phyloP scores from a whole-genome alignment of 2,113 vertebrate genomes.

The Gnathonemus echidnorhynchus region DNA sequence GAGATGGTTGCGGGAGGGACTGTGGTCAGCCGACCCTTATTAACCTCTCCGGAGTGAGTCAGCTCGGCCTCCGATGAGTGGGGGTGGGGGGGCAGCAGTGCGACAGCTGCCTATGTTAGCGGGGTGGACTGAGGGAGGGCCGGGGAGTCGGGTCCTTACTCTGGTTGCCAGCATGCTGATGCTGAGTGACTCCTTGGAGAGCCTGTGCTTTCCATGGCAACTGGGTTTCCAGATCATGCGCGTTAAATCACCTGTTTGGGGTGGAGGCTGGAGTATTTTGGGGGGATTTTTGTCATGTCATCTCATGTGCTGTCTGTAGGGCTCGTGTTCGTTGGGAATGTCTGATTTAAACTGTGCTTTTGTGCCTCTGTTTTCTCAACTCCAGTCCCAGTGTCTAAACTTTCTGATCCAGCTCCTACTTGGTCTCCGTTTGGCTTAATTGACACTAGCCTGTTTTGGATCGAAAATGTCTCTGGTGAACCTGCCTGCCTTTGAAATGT shows the following conservation, averaged over 20 bases:
- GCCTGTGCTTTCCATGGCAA: neutral
- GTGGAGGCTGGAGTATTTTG: neutral
- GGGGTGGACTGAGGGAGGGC: neutral
- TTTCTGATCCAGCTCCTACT: neutral
- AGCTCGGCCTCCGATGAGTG: neutral
- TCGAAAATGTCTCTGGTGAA: neutral
- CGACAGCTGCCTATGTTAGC: neutral
- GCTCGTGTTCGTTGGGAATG: neutral
- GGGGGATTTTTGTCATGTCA: neutral
- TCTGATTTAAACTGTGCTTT: neutral
- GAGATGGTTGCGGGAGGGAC: neutral
- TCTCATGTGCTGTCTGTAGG: neutral
- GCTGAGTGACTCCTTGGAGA: neutral
- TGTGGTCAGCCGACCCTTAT: constrained; percentile 24
- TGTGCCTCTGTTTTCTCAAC: neutral
- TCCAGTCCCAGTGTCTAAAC: neutral
- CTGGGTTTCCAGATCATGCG: neutral
- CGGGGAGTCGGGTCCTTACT: neutral
- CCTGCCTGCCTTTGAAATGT: neutral
- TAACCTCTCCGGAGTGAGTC: constrained; percentile 11
- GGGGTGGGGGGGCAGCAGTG: neutral
- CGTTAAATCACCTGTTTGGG: neutral
- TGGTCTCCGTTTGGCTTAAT: neutral
- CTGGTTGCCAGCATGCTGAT: neutral
- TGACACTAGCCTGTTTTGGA: neutral